phyloP scores from a whole-genome alignment of 2,888 invertebrate species.

The Gandaritis pyraliata region DNA sequence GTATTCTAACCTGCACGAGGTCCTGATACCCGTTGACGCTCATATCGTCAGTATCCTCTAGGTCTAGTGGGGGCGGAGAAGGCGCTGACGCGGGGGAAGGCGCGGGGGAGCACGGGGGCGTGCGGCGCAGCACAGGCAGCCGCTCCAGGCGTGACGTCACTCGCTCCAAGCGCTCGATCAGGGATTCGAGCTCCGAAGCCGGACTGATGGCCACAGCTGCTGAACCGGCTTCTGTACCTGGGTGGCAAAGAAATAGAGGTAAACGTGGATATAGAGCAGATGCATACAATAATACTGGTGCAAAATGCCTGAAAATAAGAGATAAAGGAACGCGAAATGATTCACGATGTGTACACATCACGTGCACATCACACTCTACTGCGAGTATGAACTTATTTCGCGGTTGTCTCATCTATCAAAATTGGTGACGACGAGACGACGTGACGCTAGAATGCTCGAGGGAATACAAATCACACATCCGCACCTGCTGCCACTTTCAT shows the following conservation, averaged over 20 bases:
- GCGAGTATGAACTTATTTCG: constrained; percentile 22
- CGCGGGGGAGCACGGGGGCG: constrained; percentile 63
- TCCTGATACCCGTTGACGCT: constrained; percentile 91
- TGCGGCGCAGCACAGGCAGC: constrained; percentile 66
- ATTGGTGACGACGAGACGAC: constrained; percentile 6
- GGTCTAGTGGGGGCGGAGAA: constrained; percentile 52
- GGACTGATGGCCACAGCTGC: constrained; percentile 69
- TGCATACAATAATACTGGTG: neutral
- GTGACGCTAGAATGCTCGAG: constrained; percentile 11
- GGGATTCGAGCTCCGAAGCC: constrained; percentile 86
- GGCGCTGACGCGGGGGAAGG: constrained; percentile 57
- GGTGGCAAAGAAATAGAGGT: constrained; percentile 12
- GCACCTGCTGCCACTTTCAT: constrained; percentile 10
- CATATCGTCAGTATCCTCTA: constrained; percentile 81
- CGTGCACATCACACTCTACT: neutral
- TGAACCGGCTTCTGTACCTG: constrained; percentile 80
- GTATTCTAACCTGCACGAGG: constrained; percentile 81
- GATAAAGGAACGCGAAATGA: neutral
- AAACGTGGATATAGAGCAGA: neutral
- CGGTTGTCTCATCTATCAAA: constrained; percentile 25
- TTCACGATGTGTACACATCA: constrained; percentile 1
- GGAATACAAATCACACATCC: constrained; percentile 26
- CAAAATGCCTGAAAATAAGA: neutral
- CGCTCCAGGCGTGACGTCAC: constrained; percentile 89
- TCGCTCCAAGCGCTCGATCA: constrained; percentile 90